A percentile compares a stretch with the other conserved stretches of the same genome.
phyloP scores from a whole-genome alignment of 2,113 vertebrate genomes.

The Leptocoma aspasia region DNA sequence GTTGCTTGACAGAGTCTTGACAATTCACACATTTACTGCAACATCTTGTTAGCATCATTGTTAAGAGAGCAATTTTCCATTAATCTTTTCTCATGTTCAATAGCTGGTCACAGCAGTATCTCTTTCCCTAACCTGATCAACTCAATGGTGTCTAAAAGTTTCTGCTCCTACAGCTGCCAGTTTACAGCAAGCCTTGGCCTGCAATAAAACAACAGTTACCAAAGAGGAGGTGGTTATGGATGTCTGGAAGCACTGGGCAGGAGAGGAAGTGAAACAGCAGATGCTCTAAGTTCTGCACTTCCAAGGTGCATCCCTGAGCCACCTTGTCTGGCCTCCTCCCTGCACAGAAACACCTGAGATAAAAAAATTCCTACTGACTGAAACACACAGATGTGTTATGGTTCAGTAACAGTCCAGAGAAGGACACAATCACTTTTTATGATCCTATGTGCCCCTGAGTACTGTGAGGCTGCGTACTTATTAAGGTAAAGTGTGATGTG shows the following conservation, averaged over 20 bases:
- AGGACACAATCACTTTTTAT: no score
- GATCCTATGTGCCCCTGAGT: neutral
- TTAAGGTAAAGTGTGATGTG: neutral
- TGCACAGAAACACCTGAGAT: neutral
- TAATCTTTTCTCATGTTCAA: constrained; percentile 41
- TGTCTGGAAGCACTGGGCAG: neutral
- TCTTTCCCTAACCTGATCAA: constrained; percentile 61
- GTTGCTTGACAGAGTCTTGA: neutral
- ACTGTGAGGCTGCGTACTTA: neutral
- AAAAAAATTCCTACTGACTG: no score
- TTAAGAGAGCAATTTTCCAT: constrained; percentile 40
- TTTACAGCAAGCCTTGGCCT: constrained; percentile 19
- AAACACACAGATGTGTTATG: no score
- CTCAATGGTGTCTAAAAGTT: constrained; percentile 53
- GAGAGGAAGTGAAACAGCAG: constrained; percentile 46
- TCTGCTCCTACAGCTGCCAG: constrained; percentile 30
- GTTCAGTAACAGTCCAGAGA: no score
- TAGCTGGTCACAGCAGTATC: neutral
- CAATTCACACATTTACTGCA: neutral
- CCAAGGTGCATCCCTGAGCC: neutral
- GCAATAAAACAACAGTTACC: constrained; percentile 57
- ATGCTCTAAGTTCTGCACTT: neutral
- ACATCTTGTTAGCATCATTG: no score
- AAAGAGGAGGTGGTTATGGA: neutral
- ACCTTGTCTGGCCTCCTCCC: neutral